Conservation (phyloP, 2,113 vertebrate species). For the Bettongia penicillata region DNA sequence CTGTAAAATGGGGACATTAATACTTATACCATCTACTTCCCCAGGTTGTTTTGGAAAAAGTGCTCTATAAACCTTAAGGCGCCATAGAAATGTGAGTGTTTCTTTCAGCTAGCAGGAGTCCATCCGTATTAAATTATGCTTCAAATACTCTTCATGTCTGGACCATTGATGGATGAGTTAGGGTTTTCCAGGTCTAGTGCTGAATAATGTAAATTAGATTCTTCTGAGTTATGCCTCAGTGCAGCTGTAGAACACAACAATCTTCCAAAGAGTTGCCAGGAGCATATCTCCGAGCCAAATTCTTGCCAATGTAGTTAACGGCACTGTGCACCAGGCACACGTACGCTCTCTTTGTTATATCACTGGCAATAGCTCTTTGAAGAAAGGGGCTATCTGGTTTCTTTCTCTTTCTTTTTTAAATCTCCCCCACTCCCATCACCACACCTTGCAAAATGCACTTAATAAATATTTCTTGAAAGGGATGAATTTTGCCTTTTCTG, state of each 20-base stretch:
- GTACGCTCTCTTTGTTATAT: constrained; percentile 59
- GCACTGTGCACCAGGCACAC: constrained; percentile 50
- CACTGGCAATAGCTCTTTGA: constrained; percentile 45
- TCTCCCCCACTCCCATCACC: not conserved
- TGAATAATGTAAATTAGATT: constrained; percentile 73
- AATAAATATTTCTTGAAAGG: not conserved
- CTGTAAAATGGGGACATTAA: not conserved
- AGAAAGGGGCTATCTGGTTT: not conserved
- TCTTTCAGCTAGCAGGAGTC: constrained; percentile 67
- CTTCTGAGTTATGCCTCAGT: constrained; percentile 67
- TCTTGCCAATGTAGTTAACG: constrained; percentile 70
- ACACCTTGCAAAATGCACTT: not conserved
- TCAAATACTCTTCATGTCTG: constrained; percentile 75
- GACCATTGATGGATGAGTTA: constrained; percentile 77
- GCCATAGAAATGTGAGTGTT: not conserved
- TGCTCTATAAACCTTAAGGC: not conserved
- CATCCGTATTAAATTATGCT: constrained; percentile 64
- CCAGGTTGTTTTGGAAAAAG: not conserved
- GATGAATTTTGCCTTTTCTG: constrained; percentile 61
- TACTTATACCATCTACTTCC: not conserved
- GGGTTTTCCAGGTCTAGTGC: constrained; percentile 77
- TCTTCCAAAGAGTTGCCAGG: constrained; percentile 72
- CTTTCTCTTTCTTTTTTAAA: not conserved
- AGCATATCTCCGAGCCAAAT: constrained; percentile 64
- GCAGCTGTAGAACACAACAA: constrained; percentile 57